Base-by-base conservation (phyloP, 2,113 vertebrate genomes). In the Phalacrocorax brasilianus region DNA sequence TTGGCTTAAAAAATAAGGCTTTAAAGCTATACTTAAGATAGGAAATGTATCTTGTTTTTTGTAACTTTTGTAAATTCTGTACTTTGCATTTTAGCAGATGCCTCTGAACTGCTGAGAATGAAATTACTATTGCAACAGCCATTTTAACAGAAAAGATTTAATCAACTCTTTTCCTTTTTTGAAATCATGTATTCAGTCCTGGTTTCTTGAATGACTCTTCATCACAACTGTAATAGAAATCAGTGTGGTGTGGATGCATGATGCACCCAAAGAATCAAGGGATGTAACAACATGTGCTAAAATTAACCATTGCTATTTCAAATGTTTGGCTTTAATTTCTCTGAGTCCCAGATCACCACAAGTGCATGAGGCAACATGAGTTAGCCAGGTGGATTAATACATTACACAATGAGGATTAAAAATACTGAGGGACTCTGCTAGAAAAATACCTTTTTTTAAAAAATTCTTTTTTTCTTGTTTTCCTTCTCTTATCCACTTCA, bases 391-490 rank as follows among this genome's bases (percentile, higher is more conserved):
- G n/a, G 35, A 13, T 78, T 26, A 81, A 81, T 61, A 15, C 0
- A 0, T 86, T 74, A 47, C 21, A 6, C 78, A 66, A 88, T 27
- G 16, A 84, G 32, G 18, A 58, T 72, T 87, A 62, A 73, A 90
- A 88, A 23, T 61, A 38, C 26, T 0, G 2, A 49, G 27, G 8
- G 16, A 62, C 3, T 76, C 17, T 61, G 20, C 27, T 71, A 40
- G 33, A 40, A 56, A 70, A 66, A 45, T 45, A 38, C 38, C 38
- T 11, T 38, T 38, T 38, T 38, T 38, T 10, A 17, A 27, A 28
- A 7, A 28, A 7, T 5, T 45, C 30, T 9, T 5, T 30, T 8
- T 3, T 3, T 12, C 9, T 16, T 11, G 1, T 5, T 2, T 7
- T 2, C 2, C 7, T n/a, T 30, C 18, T 23, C 7, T 53, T 44